These are phyloP conservation scores for Siderastrea radians DNA, from an alignment of 92 coral and sea anemone genomes.

Conservation along the genomic window DNA sequence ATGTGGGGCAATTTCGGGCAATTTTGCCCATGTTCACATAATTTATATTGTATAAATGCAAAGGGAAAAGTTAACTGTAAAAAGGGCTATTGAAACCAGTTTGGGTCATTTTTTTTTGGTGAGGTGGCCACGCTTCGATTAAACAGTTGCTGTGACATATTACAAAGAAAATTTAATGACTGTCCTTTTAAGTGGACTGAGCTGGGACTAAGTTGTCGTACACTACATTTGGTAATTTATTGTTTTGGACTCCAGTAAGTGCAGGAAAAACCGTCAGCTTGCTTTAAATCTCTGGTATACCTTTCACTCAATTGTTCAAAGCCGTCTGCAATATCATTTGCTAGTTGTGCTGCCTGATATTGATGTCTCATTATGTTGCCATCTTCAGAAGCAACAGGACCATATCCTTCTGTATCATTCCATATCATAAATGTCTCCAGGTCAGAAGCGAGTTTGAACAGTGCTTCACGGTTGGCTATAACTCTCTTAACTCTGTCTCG, in stretches of 20 bases:
- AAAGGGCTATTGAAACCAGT: no score
- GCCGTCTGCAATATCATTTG: conserved; percentile 91
- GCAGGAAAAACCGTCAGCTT: conserved; percentile 79
- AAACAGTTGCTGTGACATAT: no score
- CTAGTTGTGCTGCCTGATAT: conserved; percentile 73
- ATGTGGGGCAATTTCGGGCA: no score
- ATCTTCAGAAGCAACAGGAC: conserved; percentile 15
- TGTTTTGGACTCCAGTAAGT: conserved; percentile 11
- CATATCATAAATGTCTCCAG: conserved; percentile 77
- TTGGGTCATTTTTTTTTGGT: no score
- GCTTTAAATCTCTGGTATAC: conserved; percentile 80
- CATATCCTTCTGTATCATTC: conserved; percentile 47
- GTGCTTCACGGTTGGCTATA: conserved; percentile 85
- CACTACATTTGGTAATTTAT: background rate
- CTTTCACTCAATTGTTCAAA: conserved; percentile 83
- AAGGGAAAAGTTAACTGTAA: no score
- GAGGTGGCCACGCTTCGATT: no score
- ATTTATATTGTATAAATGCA: no score
- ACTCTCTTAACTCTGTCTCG: conserved; percentile 76
- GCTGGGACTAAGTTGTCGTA: background rate
- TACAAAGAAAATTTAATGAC: no score
- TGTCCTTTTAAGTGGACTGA: no score
- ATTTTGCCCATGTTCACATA: no score
- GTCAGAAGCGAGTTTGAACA: conserved; percentile 77
- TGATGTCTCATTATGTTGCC: conserved; percentile 38